phyloP scores from a whole-genome alignment of 2,888 invertebrate species.

The Perdita meconis region DNA sequence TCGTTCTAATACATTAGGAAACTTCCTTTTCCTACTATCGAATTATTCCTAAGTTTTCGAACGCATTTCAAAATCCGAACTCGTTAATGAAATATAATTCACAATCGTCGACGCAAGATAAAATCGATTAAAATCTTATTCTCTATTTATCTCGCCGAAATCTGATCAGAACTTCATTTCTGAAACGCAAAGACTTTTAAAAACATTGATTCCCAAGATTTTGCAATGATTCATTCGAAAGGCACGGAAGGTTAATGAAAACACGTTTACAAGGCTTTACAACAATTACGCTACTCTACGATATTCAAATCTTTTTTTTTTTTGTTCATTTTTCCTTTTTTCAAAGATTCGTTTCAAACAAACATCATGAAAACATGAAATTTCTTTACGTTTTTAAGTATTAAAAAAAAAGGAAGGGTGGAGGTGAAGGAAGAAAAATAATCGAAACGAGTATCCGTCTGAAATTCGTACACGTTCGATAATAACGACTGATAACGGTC shows the following conservation, averaged over 20 bases:
- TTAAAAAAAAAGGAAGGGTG: neutral
- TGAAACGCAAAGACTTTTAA: slow-evolving; percentile 32
- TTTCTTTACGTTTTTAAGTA: neutral
- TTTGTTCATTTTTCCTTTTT: neutral
- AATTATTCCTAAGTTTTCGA: too few species aligned
- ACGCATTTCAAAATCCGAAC: neutral
- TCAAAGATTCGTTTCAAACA: neutral
- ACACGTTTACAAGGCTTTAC: slow-evolving; percentile 39
- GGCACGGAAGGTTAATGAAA: slow-evolving; percentile 56
- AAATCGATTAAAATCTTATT: slow-evolving; percentile 14
- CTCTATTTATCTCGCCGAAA: slow-evolving; percentile 12
- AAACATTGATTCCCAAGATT: slow-evolving; percentile 50
- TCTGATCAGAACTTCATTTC: neutral
- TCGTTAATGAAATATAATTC: slow-evolving; percentile 9
- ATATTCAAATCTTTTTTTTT: slow-evolving; percentile 1
- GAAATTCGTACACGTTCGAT: slow-evolving; percentile 45
- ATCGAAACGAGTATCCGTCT: slow-evolving; percentile 58
- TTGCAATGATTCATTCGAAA: slow-evolving; percentile 47
- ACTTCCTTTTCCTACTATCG: too few species aligned
- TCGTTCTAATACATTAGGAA: too few species aligned
- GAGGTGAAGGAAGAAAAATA: slow-evolving; percentile 3
- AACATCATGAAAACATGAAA: neutral
- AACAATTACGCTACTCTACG: slow-evolving; percentile 16
- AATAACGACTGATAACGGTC: slow-evolving; percentile 42
- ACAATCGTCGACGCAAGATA: slow-evolving; percentile 10